These are phyloP conservation scores for Parasteatoda lunata DNA, from an alignment of 2,888 invertebrate genomes.

Conservation along the genomic window DNA sequence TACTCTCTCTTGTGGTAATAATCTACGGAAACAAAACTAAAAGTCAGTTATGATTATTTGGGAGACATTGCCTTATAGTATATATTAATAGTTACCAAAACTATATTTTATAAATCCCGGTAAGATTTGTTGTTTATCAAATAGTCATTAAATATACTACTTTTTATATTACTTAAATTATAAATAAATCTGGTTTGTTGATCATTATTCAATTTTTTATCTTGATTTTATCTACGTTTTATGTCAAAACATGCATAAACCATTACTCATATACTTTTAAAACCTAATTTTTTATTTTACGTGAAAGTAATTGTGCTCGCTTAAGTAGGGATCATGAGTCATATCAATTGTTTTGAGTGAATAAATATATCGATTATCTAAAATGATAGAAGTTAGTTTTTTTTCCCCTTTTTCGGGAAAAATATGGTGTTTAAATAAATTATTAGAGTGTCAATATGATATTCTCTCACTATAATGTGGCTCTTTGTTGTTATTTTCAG, in stretches of 20 bases:
- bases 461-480: too few species aligned
- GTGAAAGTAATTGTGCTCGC: neutral
- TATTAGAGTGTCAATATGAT: too few species aligned
- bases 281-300: neutral
- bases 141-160: neutral
- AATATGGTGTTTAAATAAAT: too few species aligned
- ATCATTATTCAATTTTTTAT: neutral
- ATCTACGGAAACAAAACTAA: slow-evolving; percentile 40
- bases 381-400: neutral
- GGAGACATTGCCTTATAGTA: neutral
- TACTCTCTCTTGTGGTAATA: slow-evolving; percentile 20
- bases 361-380: neutral
- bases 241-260: neutral
- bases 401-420: too few species aligned
- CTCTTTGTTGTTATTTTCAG: too few species aligned
- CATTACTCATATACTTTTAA: neutral
- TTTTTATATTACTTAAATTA: too few species aligned
- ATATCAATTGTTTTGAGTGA: neutral
- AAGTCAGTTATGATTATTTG: slow-evolving; percentile 34
- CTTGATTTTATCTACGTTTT: neutral
- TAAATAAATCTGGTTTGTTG: neutral
- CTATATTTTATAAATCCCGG: neutral
- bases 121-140: neutral
- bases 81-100: too few species aligned
- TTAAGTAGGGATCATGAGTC: neutral